Evolutionary conservation across 2,113 vertebrate genomes (phyloP).

Genomic region (Recurvirostra avosetta): DNA sequence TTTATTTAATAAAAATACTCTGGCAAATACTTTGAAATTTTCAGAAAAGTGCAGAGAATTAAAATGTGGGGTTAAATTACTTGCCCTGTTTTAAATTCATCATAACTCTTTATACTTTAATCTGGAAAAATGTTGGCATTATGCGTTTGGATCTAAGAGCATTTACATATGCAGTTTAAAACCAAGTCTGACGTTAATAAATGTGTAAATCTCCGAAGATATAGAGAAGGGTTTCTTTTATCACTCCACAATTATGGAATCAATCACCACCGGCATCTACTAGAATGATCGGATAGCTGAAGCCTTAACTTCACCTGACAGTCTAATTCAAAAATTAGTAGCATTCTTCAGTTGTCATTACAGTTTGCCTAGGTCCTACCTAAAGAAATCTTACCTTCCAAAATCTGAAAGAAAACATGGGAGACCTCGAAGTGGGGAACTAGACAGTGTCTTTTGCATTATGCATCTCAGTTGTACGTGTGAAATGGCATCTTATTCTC

Average conservation of each 20-base stretch:
- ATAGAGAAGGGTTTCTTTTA: background rate
- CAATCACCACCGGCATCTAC: background rate
- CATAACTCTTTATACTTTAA: background rate
- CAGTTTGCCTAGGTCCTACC: background rate
- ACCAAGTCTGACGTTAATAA: background rate
- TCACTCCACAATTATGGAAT: background rate
- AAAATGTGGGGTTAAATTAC: background rate
- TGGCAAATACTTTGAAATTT: background rate
- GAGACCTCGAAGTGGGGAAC: background rate
- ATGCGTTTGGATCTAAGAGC: background rate
- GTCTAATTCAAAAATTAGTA: background rate
- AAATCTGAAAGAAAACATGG: background rate
- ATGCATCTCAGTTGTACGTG: background rate
- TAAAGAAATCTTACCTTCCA: background rate
- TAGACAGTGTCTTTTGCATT: background rate
- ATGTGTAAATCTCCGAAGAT: background rate
- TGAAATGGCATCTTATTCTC: constrained; percentile 3
- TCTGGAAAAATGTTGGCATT: background rate
- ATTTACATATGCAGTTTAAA: background rate
- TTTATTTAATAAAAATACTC: background rate
- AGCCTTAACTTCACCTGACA: background rate
- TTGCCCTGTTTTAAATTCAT: background rate
- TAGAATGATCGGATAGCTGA: background rate
- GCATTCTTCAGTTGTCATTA: background rate
- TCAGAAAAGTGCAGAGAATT: background rate